A percentile compares a stretch with the other conserved stretches of the same genome.
Evolutionary conservation across 1,140 invertebrate species (phyloP).

Genomic region (Carposina sasakii): DNA sequence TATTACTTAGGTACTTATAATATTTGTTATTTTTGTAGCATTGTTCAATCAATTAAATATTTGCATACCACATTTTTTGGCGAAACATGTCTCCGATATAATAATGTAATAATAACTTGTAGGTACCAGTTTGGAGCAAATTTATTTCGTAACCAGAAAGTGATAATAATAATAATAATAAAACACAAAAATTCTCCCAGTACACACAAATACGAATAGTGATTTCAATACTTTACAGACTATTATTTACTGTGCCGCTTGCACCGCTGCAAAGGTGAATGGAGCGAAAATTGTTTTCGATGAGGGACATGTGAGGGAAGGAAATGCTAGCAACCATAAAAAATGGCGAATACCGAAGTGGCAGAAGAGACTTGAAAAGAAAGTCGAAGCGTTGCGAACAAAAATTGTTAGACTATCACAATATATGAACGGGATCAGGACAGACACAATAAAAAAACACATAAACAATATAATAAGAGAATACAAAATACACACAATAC

Average conservation of each 20-base stretch:
- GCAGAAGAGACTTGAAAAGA: constrained; percentile 10
- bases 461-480: constrained; percentile 8
- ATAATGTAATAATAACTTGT: too few species aligned
- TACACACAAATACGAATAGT: constrained; percentile 4
- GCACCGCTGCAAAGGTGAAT: constrained; percentile 13
- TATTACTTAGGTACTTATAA: too few species aligned
- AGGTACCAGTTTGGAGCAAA: too few species aligned
- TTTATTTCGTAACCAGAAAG: too few species aligned
- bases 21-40: too few species aligned
- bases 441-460: neutral
- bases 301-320: too few species aligned
- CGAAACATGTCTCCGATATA: too few species aligned
- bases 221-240: constrained; percentile 20
- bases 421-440: constrained; percentile 13
- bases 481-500: constrained; percentile 12
- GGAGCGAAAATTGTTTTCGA: constrained; percentile 15
- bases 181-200: constrained; percentile 6
- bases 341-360: too few species aligned
- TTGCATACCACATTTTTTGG: too few species aligned
- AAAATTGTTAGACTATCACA: constrained; percentile 16
- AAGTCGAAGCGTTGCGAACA: constrained; percentile 6
- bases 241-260: constrained; percentile 18
- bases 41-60: too few species aligned
- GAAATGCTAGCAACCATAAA: constrained; percentile 1
- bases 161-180: too few species aligned